A percentile compares a stretch with the other conserved stretches of the same genome.
Conservation (phyloP, 2,888 invertebrate species). For the Allolobophora icterica region DNA sequence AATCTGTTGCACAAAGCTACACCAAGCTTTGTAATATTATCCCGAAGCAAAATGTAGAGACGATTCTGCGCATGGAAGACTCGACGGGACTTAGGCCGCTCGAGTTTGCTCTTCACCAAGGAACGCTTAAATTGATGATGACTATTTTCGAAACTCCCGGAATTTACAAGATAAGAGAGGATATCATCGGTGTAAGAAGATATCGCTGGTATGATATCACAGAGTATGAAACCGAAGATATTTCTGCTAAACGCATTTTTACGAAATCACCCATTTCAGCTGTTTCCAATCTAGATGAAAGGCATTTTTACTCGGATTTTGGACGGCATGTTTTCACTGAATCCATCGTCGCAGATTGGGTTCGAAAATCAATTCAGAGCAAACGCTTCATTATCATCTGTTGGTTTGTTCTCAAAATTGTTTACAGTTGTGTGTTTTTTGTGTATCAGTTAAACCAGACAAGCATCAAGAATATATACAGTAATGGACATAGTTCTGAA, state of each 20-base stretch:
- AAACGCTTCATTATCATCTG: not conserved
- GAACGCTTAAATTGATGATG: not conserved
- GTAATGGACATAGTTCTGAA: not conserved
- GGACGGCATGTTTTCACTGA: not conserved
- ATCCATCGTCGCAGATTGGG: not conserved
- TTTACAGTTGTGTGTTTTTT: not conserved
- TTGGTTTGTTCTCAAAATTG: not conserved
- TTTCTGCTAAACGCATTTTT: no score
- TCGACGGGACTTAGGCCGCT: not conserved
- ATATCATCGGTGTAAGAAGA: not conserved
- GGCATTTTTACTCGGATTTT: not conserved
- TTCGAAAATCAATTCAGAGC: not conserved
- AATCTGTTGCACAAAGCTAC: not conserved
- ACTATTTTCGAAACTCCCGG: not conserved
- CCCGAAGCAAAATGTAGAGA: no score
- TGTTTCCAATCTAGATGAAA: no score
- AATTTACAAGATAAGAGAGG: not conserved
- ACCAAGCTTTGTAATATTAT: not conserved
- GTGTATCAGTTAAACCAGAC: no score
- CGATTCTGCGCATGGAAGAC: not conserved
- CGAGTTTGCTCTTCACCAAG: slow-evolving; percentile 3
- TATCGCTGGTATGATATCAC: slow-evolving; percentile 23
- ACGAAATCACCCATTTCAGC: no score
- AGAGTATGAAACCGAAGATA: not conserved
- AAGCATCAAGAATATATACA: not conserved